Evolutionary conservation across 2,797 vertebrate species (phyloP).

Genomic region (Mormyrops attenuatus): DNA sequence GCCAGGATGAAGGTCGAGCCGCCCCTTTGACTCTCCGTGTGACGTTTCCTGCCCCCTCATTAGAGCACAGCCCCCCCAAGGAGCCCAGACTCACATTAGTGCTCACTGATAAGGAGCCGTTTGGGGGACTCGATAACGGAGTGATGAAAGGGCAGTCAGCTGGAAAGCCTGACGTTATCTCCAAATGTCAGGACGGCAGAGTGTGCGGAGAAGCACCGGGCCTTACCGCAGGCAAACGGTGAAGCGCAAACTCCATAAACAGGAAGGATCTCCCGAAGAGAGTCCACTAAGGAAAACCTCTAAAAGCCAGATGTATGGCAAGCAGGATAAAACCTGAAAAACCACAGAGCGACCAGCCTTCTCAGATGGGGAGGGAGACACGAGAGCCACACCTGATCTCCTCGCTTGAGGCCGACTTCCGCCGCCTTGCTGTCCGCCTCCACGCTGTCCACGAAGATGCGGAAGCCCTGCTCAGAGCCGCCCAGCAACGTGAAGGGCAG

Average conservation of each 20-base stretch:
- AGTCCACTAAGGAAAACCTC: background rate
- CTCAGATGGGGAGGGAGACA: background rate
- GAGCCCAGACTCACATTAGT: background rate
- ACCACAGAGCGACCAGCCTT: too few species aligned
- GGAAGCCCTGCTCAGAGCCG: constrained; percentile 92
- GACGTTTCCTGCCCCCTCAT: background rate
- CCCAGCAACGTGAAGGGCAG: constrained; percentile 90
- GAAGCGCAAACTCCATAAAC: background rate
- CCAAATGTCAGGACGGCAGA: background rate
- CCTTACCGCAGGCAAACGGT: background rate
- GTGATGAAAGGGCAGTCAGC: background rate
- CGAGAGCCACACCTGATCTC: constrained; percentile 77
- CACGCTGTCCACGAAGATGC: constrained; percentile 94
- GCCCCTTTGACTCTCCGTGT: background rate
- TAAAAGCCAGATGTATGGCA: background rate
- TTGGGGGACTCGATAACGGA: background rate
- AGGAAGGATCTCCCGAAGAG: background rate
- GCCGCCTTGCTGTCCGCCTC: constrained; percentile 90
- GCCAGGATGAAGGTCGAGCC: background rate
- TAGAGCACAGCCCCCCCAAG: background rate
- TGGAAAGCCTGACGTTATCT: background rate
- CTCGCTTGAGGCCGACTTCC: constrained; percentile 90
- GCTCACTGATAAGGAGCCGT: background rate
- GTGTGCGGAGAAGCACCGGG: background rate
- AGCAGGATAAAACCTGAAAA: background rate